Evolutionary conservation across 1,140 invertebrate species (phyloP).

Genomic region (Drosophila ogumai): DNA sequence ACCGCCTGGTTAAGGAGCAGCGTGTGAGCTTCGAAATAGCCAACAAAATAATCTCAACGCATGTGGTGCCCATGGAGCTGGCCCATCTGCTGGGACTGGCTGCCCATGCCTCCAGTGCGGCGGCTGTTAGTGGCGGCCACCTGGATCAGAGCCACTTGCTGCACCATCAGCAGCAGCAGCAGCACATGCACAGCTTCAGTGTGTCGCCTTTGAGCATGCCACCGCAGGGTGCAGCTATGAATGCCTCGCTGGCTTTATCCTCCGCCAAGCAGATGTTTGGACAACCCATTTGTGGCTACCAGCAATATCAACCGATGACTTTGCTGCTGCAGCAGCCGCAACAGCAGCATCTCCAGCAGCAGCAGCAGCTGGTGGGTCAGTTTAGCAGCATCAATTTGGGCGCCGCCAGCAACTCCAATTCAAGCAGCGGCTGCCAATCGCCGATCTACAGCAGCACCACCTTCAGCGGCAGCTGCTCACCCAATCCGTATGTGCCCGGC

Average conservation of each 20-base stretch:
- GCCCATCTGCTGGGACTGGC: constrained; percentile 80
- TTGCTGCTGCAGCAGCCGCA: constrained; percentile 53
- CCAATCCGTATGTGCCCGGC: constrained; percentile 72
- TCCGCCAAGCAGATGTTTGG: constrained; percentile 76
- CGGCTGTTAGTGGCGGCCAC: constrained; percentile 69
- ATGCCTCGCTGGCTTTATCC: constrained; percentile 59
- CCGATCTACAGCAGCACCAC: constrained; percentile 74
- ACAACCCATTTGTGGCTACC: constrained; percentile 67
- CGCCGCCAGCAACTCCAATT: constrained; percentile 67
- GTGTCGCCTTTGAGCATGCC: constrained; percentile 74
- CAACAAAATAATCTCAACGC: constrained; percentile 83
- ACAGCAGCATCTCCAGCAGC: constrained; percentile 35
- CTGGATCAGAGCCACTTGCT: constrained; percentile 63
- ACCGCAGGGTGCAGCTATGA: constrained; percentile 58
- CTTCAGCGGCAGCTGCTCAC: constrained; percentile 78
- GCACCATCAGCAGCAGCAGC: constrained; percentile 60
- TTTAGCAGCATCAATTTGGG: constrained; percentile 79
- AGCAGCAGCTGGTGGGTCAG: constrained; percentile 72
- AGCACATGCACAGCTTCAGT: constrained; percentile 68
- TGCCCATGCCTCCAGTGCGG: constrained; percentile 69
- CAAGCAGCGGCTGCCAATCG: constrained; percentile 77
- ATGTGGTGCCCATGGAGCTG: constrained; percentile 85
- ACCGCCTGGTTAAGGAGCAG: constrained; percentile 84
- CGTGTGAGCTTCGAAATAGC: constrained; percentile 83
- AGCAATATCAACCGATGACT: constrained; percentile 52